phyloP scores from a whole-genome alignment of 1,140 invertebrate genomes.

The Drosophila nannoptera region DNA sequence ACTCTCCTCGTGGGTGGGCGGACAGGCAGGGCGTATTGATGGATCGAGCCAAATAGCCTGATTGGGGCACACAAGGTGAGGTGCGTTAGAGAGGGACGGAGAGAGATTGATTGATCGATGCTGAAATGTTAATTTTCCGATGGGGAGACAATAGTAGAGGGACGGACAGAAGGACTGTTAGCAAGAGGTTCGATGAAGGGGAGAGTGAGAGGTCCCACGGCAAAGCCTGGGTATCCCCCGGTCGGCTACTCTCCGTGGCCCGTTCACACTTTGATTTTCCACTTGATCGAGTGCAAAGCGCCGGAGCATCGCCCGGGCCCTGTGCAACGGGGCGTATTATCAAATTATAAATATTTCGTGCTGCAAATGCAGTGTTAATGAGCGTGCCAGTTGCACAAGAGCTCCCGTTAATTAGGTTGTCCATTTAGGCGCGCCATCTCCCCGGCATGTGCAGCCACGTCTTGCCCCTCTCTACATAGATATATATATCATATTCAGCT shows the following conservation, averaged over 20 bases:
- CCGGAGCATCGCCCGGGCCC: conserved; percentile 17
- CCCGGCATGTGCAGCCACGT: neutral
- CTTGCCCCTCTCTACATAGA: conserved; percentile 2
- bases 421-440: neutral
- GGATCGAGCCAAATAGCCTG: neutral
- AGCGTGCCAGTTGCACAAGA: conserved; percentile 26
- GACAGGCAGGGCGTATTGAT: neutral
- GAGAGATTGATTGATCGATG: neutral
- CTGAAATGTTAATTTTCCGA: too few relatives aligned
- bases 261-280: conserved; percentile 73
- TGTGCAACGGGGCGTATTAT: conserved; percentile 64
- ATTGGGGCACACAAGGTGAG: neutral
- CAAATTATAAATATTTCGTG: conserved; percentile 66
- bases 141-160: too few relatives aligned
- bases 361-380: conserved; percentile 67
- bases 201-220: neutral
- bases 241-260: conserved; percentile 1
- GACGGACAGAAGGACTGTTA: too few relatives aligned
- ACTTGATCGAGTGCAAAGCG: conserved; percentile 75
- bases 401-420: conserved; percentile 62
- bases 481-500: neutral
- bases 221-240: neutral
- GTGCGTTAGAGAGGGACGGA: neutral
- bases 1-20: neutral
- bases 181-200: neutral